Percentiles rank a stretch among this genome's conserved stretches.
These are phyloP conservation scores for Stichopus chloronotus DNA, from an alignment of 35 echinoderm and acorn worm genomes.

Conservation along the genomic window DNA sequence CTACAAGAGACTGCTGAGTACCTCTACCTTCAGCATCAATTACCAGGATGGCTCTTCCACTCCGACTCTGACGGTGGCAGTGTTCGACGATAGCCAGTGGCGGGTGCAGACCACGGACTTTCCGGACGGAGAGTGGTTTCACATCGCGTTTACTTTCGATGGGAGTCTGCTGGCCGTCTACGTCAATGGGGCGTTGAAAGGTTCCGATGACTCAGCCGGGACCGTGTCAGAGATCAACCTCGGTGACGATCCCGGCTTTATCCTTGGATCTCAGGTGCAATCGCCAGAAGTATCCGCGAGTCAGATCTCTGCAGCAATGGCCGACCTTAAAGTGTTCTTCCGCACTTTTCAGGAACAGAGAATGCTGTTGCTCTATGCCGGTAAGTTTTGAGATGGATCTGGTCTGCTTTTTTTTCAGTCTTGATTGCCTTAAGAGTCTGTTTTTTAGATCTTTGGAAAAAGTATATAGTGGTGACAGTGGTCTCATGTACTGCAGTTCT, in stretches of 20 bases:
- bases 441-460: not conserved
- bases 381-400: not conserved
- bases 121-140: constrained; percentile 69
- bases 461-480: not conserved
- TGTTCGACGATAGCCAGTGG: constrained; percentile 16
- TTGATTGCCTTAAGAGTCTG: not conserved
- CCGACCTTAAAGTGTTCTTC: constrained; percentile 72
- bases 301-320: constrained; percentile 2
- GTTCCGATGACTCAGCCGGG: not conserved
- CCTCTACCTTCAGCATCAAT: not conserved
- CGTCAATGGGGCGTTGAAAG: constrained; percentile 41
- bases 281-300: not conserved
- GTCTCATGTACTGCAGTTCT: not conserved
- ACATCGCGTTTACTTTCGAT: constrained; percentile 68
- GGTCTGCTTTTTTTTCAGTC: no score
- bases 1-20: constrained; percentile 49
- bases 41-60: not conserved
- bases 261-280: constrained; percentile 31
- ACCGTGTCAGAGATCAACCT: not conserved
- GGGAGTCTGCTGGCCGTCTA: constrained; percentile 42
- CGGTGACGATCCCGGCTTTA: constrained; percentile 11
- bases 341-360: not conserved
- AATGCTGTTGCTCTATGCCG: constrained; percentile 2
- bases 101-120: constrained; percentile 20
- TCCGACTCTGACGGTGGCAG: not conserved